Percentiles rank a stretch among this genome's conserved stretches.
Evolutionary conservation across 2,888 invertebrate species (phyloP).

Genomic region (Meiosimyza platycephala): DNA sequence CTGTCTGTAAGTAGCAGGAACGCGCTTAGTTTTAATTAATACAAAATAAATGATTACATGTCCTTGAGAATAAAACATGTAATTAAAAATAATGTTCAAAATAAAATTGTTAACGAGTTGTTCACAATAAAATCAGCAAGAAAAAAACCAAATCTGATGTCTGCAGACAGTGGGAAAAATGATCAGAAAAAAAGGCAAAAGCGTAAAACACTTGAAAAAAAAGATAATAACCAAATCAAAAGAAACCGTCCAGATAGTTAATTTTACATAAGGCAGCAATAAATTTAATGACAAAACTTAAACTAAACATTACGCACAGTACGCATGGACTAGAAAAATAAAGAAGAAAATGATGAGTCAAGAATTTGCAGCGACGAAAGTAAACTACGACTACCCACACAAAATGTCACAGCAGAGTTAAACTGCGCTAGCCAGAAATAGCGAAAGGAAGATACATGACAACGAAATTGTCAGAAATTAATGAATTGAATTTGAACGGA

Average conservation of each 20-base stretch:
- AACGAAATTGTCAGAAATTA: conserved; percentile 27
- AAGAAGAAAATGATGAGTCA: neutral
- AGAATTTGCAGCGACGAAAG: neutral
- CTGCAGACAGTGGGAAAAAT: too few relatives aligned
- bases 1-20: conserved; percentile 3
- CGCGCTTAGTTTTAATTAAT: conserved; percentile 31
- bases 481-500: conserved; percentile 20
- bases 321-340: neutral
- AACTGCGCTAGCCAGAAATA: neutral
- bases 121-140: too few relatives aligned
- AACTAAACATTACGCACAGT: conserved; percentile 18
- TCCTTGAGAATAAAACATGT: conserved; percentile 43
- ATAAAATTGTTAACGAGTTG: neutral
- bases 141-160: too few relatives aligned
- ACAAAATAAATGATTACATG: conserved; percentile 40
- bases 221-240: conserved; percentile 34
- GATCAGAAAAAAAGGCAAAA: neutral
- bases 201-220: neutral
- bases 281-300: conserved; percentile 41
- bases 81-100: conserved; percentile 39
- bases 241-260: conserved; percentile 42
- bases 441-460: conserved; percentile 15
- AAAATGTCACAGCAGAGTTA: conserved; percentile 5
- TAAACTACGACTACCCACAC: conserved; percentile 21
- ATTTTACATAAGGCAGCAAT: conserved; percentile 42